Conservation (phyloP, 2,888 invertebrate species). For the Amblyteles armatorius region DNA sequence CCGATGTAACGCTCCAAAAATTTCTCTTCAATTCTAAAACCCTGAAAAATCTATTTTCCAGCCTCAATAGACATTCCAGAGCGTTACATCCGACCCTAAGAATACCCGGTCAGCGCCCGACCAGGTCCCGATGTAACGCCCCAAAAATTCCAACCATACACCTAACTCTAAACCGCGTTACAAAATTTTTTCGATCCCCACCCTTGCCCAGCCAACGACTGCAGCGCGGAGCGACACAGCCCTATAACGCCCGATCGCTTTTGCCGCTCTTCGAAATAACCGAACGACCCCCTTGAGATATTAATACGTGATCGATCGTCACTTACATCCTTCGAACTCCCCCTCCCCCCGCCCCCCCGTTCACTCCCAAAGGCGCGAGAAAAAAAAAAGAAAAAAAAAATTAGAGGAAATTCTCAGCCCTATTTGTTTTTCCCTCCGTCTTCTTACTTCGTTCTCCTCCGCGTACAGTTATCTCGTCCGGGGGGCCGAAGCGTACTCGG, state of each 20-base stretch:
- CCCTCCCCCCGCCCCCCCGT: background rate
- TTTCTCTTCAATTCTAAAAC: no score
- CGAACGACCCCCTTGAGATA: constrained; percentile 56
- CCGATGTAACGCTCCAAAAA: no score
- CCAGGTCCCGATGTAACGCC: no score
- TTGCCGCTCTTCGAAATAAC: constrained; percentile 45
- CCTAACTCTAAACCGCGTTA: no score
- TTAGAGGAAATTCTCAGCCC: background rate
- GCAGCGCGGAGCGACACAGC: background rate
- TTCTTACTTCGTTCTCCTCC: background rate
- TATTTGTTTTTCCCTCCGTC: constrained; percentile 4
- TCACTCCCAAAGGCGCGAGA: background rate
- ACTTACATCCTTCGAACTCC: constrained; percentile 41
- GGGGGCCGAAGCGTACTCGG: background rate
- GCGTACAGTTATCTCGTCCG: constrained; percentile 4
- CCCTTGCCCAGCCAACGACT: no score
- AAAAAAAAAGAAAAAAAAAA: constrained; percentile 24
- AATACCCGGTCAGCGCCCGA: no score
- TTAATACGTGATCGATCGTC: constrained; percentile 61
- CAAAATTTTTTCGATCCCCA: no score
- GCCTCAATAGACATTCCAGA: no score
- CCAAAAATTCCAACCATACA: no score
- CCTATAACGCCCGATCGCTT: background rate
- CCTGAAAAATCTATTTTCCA: no score
- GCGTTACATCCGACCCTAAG: no score